Conservation (phyloP, 2,888 invertebrate species). For the Oxytorus armatus region DNA sequence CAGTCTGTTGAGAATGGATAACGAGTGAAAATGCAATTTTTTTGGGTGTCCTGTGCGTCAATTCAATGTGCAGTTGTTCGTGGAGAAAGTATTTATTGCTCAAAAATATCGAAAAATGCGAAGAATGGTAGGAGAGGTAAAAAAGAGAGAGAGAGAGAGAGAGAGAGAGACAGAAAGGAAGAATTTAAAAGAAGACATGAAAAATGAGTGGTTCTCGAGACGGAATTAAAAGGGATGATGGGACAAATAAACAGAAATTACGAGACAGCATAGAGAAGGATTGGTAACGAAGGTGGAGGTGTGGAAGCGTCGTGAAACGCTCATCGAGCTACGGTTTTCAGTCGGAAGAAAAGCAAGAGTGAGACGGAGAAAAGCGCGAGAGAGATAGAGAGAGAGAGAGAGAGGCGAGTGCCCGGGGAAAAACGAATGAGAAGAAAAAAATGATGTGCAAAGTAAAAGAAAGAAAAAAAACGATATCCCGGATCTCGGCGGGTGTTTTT, state of each 20-base stretch:
- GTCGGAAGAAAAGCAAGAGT: slow-evolving; percentile 6
- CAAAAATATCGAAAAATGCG: slow-evolving; percentile 80
- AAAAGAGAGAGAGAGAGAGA: slow-evolving; percentile 70
- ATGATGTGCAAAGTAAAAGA: slow-evolving; percentile 64
- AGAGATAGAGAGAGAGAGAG: slow-evolving; percentile 43
- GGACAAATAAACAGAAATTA: slow-evolving; percentile 37
- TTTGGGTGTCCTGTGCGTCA: slow-evolving; percentile 82
- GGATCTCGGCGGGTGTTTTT: slow-evolving; percentile 57
- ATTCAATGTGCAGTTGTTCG: slow-evolving; percentile 84
- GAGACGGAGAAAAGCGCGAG: slow-evolving; percentile 28
- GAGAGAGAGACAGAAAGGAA: slow-evolving; percentile 62
- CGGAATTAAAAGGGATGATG: slow-evolving; percentile 21
- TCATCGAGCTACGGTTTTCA: slow-evolving; percentile 6
- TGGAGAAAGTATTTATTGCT: slow-evolving; percentile 84
- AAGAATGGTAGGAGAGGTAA: slow-evolving; percentile 66
- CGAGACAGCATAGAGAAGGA: too few species aligned
- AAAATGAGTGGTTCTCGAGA: slow-evolving; percentile 53
- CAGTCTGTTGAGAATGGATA: slow-evolving; percentile 71
- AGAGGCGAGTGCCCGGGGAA: slow-evolving; percentile 65
- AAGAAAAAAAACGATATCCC: slow-evolving; percentile 42
- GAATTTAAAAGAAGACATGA: slow-evolving; percentile 19
- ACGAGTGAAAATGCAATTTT: slow-evolving; percentile 61
- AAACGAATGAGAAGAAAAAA: slow-evolving; percentile 61
- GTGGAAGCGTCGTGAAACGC: slow-evolving; percentile 9
- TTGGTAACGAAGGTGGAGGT: slow-evolving; percentile 34